A percentile compares a stretch with the other conserved stretches of the same genome.
phyloP scores from a whole-genome alignment of 2,888 invertebrate genomes.

The Eudemis profundana region DNA sequence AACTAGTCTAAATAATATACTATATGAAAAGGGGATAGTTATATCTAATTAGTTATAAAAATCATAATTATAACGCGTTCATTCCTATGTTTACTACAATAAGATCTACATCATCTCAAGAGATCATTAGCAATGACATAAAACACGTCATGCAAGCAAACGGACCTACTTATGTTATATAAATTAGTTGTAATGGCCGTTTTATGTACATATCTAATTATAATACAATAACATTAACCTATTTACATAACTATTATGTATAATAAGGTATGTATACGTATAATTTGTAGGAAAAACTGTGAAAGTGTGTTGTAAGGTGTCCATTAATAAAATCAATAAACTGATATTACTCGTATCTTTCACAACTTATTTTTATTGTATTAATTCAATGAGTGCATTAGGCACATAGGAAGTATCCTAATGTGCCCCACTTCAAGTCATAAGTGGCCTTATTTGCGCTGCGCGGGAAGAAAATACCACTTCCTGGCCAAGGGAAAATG shows the following conservation, averaged over 20 bases:
- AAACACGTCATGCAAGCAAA: constrained; percentile 15
- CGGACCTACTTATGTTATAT: constrained; percentile 21
- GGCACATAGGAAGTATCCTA: too few relatives aligned
- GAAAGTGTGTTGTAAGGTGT: background rate
- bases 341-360: too few relatives aligned
- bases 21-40: background rate
- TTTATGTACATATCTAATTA: constrained; percentile 22
- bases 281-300: background rate
- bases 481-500: too few relatives aligned
- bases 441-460: too few relatives aligned
- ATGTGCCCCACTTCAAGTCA: too few relatives aligned
- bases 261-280: background rate
- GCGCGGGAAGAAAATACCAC: too few relatives aligned
- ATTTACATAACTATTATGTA: constrained; percentile 20
- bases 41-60: background rate
- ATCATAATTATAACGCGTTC: background rate
- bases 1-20: too few relatives aligned
- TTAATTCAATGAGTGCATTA: too few relatives aligned
- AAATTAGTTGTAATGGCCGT: background rate
- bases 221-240: constrained; percentile 30
- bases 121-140: constrained; percentile 1
- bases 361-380: too few relatives aligned
- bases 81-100: background rate
- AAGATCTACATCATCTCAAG: background rate
- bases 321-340: background rate